Conservation (phyloP, 2,113 vertebrate genomes). For the Hystrix cristata region DNA sequence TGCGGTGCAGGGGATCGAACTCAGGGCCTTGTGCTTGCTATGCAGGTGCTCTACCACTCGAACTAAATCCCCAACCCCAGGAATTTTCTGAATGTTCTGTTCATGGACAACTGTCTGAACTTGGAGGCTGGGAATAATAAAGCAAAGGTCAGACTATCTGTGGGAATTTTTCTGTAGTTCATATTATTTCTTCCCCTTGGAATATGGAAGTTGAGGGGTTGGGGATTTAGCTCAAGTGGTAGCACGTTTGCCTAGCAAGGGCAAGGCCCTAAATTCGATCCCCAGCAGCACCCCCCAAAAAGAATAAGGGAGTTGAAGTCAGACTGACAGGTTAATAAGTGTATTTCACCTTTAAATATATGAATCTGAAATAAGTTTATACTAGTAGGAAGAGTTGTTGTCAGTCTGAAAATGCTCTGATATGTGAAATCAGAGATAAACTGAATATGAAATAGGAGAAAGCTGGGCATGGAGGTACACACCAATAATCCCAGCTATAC, state of each 20-base stretch:
- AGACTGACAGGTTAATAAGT: neutral
- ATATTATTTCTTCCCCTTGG: neutral
- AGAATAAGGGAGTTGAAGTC: neutral
- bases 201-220: neutral
- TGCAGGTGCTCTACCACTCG: too few relatives aligned
- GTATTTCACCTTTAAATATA: conserved; percentile 1
- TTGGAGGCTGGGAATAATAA: neutral
- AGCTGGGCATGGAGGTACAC: neutral
- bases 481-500: neutral
- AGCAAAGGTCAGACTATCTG: neutral
- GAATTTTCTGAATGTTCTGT: neutral
- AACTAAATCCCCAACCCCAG: too few relatives aligned
- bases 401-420: neutral
- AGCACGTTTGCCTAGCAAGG: too few relatives aligned
- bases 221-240: too few relatives aligned
- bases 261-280: too few relatives aligned
- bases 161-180: neutral
- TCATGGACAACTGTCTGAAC: neutral
- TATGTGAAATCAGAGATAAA: neutral
- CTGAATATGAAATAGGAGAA: neutral
- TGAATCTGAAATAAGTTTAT: neutral
- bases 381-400: neutral
- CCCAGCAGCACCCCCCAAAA: too few relatives aligned
- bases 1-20: too few relatives aligned
- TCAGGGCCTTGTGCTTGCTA: too few relatives aligned